phyloP scores from a whole-genome alignment of 2,888 invertebrate species.

The Coenonympha arcania region DNA sequence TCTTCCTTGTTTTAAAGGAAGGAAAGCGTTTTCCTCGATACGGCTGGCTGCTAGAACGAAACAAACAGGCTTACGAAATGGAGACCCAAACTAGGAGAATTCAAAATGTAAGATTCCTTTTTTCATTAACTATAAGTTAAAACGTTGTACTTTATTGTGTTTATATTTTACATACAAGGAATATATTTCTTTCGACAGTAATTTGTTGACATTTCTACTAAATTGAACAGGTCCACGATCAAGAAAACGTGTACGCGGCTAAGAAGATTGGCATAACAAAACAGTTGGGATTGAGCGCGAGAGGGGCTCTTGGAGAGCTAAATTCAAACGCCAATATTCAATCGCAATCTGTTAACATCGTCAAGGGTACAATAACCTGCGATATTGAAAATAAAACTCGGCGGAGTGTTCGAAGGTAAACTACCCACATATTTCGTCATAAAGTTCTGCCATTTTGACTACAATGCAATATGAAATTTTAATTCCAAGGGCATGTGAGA shows the following conservation, averaged over 20 bases:
- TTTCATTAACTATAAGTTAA: too few relatives aligned
- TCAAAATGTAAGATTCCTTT: slow-evolving; percentile 43
- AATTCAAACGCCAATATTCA: slow-evolving; percentile 61
- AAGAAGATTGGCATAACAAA: slow-evolving; percentile 49
- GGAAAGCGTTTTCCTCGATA: not conserved
- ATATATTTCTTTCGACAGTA: too few relatives aligned
- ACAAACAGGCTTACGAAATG: slow-evolving; percentile 34
- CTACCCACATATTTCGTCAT: slow-evolving; percentile 30
- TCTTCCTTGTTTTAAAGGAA: not conserved
- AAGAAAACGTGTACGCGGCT: slow-evolving; percentile 53
- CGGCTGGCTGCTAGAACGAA: not conserved
- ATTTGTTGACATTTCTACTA: not conserved
- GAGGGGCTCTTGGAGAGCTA: slow-evolving; percentile 62
- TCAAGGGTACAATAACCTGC: slow-evolving; percentile 51
- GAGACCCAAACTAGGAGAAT: slow-evolving; percentile 52
- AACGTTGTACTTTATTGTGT: too few relatives aligned
- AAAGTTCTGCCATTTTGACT: not conserved
- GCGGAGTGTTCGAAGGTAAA: slow-evolving; percentile 43
- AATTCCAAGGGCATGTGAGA: too few relatives aligned
- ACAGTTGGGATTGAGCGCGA: slow-evolving; percentile 46
- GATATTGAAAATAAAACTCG: slow-evolving; percentile 61
- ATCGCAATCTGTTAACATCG: slow-evolving; percentile 45
- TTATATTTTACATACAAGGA: too few relatives aligned
- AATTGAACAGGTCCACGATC: slow-evolving; percentile 44
- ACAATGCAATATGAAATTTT: too few relatives aligned